Evolutionary conservation across 2,888 invertebrate species (phyloP).

Genomic region (Disparrhopalites patrizii): DNA sequence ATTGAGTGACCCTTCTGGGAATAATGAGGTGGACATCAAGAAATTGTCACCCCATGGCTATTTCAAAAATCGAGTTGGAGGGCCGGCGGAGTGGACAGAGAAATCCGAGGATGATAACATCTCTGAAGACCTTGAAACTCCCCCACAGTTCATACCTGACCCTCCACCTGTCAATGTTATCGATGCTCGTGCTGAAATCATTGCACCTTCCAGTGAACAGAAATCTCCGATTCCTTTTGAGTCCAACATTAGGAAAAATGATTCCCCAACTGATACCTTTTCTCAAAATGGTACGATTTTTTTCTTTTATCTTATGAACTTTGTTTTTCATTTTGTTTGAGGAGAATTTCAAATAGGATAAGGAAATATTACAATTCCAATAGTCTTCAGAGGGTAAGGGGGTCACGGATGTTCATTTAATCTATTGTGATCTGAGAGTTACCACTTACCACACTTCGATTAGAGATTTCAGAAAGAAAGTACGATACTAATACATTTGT

Average conservation of each 20-base stretch:
- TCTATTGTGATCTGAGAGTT: too few species aligned
- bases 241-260: neutral
- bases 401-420: too few species aligned
- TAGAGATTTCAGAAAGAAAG: too few species aligned
- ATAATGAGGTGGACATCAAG: neutral
- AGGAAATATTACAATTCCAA: too few species aligned
- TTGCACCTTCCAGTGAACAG: neutral
- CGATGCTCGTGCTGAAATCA: neutral
- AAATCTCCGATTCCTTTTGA: neutral
- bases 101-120: slow-evolving; percentile 7
- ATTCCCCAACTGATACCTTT: neutral
- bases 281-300: slow-evolving; percentile 1
- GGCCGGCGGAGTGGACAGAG: neutral
- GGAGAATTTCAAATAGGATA: too few species aligned
- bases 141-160: slow-evolving; percentile 47
- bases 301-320: too few species aligned
- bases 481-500: too few species aligned
- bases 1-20: neutral
- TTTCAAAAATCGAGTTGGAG: neutral
- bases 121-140: slow-evolving; percentile 38
- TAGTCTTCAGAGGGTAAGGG: too few species aligned
- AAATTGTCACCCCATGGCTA: neutral
- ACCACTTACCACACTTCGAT: too few species aligned
- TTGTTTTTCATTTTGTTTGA: too few species aligned
- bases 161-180: slow-evolving; percentile 35